Percentiles rank a stretch among this genome's conserved stretches.
phyloP scores from a whole-genome alignment of 2,113 vertebrate genomes.

The Callorhinus ursinus region DNA sequence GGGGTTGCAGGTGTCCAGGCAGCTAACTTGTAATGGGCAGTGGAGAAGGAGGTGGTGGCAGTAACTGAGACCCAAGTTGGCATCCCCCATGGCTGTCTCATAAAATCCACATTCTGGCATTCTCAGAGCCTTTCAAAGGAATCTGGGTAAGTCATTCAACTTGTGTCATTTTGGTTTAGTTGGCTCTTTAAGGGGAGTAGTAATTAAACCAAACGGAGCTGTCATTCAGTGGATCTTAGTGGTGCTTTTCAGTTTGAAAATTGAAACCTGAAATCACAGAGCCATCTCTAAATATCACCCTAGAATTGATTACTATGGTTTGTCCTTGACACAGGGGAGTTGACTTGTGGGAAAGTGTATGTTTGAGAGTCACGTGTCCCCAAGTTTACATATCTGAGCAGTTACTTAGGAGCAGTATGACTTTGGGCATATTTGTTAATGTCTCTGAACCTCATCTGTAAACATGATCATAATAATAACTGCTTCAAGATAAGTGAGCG shows the following conservation, averaged over 20 bases:
- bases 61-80: background rate
- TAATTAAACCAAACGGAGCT: slow-evolving; percentile 41
- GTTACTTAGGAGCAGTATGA: background rate
- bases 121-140: slow-evolving; percentile 50
- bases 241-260: background rate
- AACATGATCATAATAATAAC: background rate
- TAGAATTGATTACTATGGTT: background rate
- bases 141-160: slow-evolving; percentile 50
- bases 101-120: slow-evolving; percentile 55
- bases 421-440: background rate
- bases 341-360: background rate
- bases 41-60: background rate
- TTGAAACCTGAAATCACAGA: slow-evolving; percentile 32
- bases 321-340: background rate
- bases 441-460: background rate
- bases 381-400: background rate
- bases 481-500: slow-evolving; percentile 12
- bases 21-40: background rate
- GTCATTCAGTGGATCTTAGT: background rate
- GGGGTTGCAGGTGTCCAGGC: background rate
- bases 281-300: background rate
- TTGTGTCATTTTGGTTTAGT: slow-evolving; percentile 25
- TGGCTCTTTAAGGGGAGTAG: background rate
- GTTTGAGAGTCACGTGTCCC: background rate
- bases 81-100: slow-evolving; percentile 21